Evolutionary conservation across 2,797 vertebrate species (phyloP), one percentile per base, ranked within the genome.

Genomic region (Sebastes hopkinsi): DNA sequence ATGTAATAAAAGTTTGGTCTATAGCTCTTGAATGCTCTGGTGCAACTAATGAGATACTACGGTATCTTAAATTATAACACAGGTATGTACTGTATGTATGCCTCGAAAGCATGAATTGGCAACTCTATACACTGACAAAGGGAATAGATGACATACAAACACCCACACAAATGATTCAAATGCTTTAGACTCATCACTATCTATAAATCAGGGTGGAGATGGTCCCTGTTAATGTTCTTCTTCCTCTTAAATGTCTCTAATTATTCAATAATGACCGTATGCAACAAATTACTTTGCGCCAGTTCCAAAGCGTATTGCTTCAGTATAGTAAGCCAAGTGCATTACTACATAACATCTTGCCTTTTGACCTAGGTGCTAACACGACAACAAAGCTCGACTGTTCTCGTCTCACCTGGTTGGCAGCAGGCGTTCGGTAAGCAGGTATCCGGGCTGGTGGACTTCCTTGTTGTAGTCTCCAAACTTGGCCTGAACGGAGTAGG

Each of bases 401-500:
- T 23, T 56, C 22, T 6, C 12, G 2, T 74, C 94, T 96, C 84
- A 99, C 98, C 98, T 96, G 87, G 98, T 97, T 25, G 98, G 97
- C 64, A 99, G 95, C 74, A 99, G 94, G 10, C 97, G 96, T 81
- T 99, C 98, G 0, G 96, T 96, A 82, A 92, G 90, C 78, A 99
- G 97, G 91, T 99, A 99, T 65, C 98, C 98, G 2, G 96, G 82
- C 73, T 95, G 96, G 93, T 99, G 97, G 3, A 88, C 22, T 0
- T 97, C 97, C 89, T 96, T 98, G 93, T 71, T 95, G 65, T 97
- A 99, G 91, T 99, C 98, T 13, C 96, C 97, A 23, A 97, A 99
- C 92, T 98, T 99, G 92, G 98, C 97, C 92, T 99, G 98, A 36
- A 99, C 98, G 0, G 98, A 97, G 32, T 99, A 99, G 54, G 98